Conservation (phyloP, 2,797 vertebrate genomes). For the Okamejei kenojei region DNA sequence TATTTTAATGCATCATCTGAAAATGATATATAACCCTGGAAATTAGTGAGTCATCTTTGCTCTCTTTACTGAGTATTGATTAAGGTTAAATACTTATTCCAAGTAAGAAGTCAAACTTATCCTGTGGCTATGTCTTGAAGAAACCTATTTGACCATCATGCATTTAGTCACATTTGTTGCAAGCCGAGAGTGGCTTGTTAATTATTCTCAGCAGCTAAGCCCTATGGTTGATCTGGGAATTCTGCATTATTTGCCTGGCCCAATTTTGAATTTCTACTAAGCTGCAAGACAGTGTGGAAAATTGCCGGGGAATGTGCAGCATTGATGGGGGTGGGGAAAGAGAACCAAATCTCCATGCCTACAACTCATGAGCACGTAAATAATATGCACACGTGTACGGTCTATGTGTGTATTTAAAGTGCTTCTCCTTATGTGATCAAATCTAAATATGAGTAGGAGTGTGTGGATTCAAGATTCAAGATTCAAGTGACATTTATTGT, state of each 20-base stretch:
- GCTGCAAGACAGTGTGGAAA: neutral
- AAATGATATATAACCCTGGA: neutral
- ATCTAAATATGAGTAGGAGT: too few relatives aligned
- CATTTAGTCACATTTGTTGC: neutral
- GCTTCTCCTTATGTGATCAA: too few relatives aligned
- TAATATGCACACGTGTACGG: too few relatives aligned
- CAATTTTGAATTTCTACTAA: neutral
- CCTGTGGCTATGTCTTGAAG: neutral
- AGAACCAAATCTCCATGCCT: too few relatives aligned
- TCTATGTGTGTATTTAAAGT: too few relatives aligned
- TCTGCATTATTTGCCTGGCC: neutral
- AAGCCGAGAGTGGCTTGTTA: neutral
- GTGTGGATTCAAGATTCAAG: too few relatives aligned
- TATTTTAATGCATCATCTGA: neutral
- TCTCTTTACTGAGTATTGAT: neutral
- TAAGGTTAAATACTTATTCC: neutral
- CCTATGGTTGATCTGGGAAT: neutral
- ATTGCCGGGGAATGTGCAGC: too few relatives aligned
- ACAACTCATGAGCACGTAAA: too few relatives aligned
- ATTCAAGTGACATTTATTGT: too few relatives aligned
- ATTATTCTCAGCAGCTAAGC: neutral
- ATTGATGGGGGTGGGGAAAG: too few relatives aligned
- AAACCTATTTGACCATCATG: neutral
- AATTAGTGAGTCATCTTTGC: neutral
- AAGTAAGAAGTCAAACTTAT: neutral